These are phyloP conservation scores for Enteromius paludinosus DNA, from an alignment of 2,797 vertebrate genomes.

Conservation along the genomic window DNA sequence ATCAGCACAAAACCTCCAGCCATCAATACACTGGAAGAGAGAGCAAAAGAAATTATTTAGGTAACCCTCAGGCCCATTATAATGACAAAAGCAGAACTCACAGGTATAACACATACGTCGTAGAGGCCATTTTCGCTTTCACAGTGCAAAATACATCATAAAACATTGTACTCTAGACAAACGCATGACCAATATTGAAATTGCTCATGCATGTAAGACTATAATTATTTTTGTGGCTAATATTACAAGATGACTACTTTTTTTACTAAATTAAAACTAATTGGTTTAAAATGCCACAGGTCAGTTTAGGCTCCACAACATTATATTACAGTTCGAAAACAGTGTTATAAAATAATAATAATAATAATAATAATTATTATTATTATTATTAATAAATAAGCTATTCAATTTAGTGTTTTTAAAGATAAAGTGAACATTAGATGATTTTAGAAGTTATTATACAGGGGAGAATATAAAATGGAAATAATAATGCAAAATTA, in stretches of 20 bases:
- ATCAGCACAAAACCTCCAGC: constrained; percentile 22
- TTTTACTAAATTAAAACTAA: neutral
- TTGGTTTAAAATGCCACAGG: neutral
- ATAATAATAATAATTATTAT: too few relatives aligned
- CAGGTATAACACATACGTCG: neutral
- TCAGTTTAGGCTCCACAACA: neutral
- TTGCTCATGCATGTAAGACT: neutral
- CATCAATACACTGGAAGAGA: constrained; percentile 8
- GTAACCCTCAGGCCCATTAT: neutral
- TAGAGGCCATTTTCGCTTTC: neutral
- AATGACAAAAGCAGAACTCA: neutral
- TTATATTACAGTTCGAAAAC: neutral
- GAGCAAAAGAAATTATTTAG: neutral
- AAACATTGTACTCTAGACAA: neutral
- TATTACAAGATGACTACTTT: neutral
- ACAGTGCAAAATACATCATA: neutral
- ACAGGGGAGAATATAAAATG: neutral
- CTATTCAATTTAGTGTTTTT: neutral
- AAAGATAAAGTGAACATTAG: neutral
- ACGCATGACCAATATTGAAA: neutral
- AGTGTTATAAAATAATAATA: neutral
- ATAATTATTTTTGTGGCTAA: neutral
- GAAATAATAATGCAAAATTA: neutral
- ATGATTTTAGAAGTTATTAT: neutral
- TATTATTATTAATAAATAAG: neutral